Evolutionary conservation across 2,797 vertebrate species (phyloP), one percentile per base, ranked within the genome.

Genomic region (Pseudomugil gertrudae): DNA sequence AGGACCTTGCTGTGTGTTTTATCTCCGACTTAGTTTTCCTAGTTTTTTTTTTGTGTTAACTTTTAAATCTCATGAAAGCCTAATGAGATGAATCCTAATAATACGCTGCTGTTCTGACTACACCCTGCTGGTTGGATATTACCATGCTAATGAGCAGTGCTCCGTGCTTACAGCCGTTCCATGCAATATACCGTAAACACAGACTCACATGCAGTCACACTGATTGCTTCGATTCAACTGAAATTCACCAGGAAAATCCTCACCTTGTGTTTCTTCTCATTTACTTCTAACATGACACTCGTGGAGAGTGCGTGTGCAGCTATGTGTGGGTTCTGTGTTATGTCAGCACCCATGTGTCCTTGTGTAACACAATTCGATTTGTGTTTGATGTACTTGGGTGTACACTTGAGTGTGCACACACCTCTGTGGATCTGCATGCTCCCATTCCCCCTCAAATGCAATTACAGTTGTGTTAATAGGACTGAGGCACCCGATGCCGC

Each of bases 11-110:
- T 79, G 72, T 69, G 74, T 79, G 76, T 78, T 83, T 84, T 74
- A 87, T 86, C 81, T 83, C 72, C 57, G 70, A 84, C 77, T 86
- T 79, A 81, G 58, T 83, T 87, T 76, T 78, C 67, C 84, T 88
- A 81, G n/a, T n/a, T n/a, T n/a, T 87, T 85, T 83, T 90, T 91
- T 84, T 43, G 72, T 72, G 77, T 89, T 90, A 90, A 90, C 90
- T 93, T 92, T 93, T 86, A 93, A 92, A 94, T 92, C 93, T 94
- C 93, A 93, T 94, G 92, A 93, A 92, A 93, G 91, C 90, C 84
- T 94, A 94, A 94, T 94, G 92, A 93, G 91, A 90, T 92, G 92
- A 90, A 93, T 93, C 89, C 84, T 88, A 87, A 92, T 90, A 91
- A 90, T 86, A 77, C 61, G 76, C 83, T 82, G 87, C 79, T 79